Conservation (phyloP, 2,113 vertebrate species). For the Ptilonorhynchus violaceus region DNA sequence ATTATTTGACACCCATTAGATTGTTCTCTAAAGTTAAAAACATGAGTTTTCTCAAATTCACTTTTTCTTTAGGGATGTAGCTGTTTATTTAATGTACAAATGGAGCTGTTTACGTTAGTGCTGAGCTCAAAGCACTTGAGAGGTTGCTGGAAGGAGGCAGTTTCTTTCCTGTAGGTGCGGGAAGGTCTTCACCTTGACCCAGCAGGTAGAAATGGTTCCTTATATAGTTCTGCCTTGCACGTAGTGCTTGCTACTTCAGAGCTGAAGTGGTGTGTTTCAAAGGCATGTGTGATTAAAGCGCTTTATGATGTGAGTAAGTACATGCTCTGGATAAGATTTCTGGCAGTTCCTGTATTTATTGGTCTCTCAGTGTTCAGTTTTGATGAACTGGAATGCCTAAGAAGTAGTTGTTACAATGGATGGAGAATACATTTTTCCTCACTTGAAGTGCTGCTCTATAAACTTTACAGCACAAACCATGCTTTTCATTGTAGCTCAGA, state of each 20-base stretch:
- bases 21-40: not conserved
- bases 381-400: not conserved
- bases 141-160: not conserved
- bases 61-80: not conserved
- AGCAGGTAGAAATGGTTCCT: not conserved
- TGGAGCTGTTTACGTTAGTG: not conserved
- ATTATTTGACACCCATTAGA: not conserved
- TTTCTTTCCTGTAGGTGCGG: not conserved
- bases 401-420: not conserved
- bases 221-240: not conserved
- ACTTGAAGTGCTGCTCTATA: not conserved
- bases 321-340: not conserved
- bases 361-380: not conserved
- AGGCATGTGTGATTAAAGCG: not conserved
- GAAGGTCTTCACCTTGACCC: not conserved
- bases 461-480: not conserved
- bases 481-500: not conserved
- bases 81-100: not conserved
- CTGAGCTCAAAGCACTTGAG: not conserved
- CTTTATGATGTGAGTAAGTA: not conserved
- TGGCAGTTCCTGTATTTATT: not conserved
- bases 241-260: not conserved
- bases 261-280: not conserved
- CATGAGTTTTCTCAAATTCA: not conserved
- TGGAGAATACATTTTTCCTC: not conserved